These are phyloP conservation scores for Tokudaia tokunoshimensis DNA, from an alignment of 2,797 vertebrate species.

Conservation along the genomic window DNA sequence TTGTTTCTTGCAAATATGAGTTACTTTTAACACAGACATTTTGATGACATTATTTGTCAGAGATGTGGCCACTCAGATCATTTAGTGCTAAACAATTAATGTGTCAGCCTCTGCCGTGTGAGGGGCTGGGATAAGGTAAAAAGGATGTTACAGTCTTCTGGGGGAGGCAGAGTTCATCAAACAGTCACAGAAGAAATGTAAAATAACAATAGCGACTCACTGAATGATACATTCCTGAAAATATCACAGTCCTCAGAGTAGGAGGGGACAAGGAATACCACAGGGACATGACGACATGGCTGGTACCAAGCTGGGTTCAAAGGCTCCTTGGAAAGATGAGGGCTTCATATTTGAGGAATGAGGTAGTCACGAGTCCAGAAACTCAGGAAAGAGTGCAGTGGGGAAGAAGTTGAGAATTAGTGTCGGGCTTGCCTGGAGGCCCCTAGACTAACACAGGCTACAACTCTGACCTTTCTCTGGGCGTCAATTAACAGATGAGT, in stretches of 20 bases:
- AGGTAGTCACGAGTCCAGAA: background rate
- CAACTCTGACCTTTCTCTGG: background rate
- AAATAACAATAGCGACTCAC: background rate
- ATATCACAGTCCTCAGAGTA: background rate
- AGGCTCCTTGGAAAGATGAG: background rate
- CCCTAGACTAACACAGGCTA: background rate
- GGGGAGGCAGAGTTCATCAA: background rate
- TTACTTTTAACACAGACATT: background rate
- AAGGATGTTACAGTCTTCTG: background rate
- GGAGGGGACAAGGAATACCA: background rate
- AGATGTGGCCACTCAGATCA: background rate
- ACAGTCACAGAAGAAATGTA: slow-evolving; percentile 27
- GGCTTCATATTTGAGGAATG: background rate
- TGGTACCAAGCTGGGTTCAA: background rate
- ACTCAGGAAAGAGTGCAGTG: background rate
- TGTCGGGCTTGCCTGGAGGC: background rate
- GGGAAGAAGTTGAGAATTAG: background rate
- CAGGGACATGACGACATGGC: background rate
- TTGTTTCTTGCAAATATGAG: background rate
- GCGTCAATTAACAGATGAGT: background rate
- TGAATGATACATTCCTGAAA: background rate
- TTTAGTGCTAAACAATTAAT: background rate
- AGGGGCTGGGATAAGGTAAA: background rate
- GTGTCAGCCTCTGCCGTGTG: background rate
- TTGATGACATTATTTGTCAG: background rate